Evolutionary conservation across 2,797 vertebrate genomes (phyloP).

Genomic region (Phoeniculus purpureus): DNA sequence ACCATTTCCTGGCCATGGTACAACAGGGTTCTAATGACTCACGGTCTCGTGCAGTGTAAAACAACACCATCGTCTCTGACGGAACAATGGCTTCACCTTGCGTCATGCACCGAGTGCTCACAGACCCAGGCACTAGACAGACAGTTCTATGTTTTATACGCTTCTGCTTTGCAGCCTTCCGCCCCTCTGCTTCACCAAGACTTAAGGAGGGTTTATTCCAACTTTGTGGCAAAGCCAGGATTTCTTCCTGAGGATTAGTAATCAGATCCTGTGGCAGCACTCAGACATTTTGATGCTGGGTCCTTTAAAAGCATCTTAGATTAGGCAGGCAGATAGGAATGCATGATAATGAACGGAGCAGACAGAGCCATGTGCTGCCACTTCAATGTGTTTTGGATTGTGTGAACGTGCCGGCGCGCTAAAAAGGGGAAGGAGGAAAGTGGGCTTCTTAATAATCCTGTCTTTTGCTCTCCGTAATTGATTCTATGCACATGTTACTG

Average conservation of each 20-base stretch:
- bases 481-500: background rate
- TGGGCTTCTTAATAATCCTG: background rate
- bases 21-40: slow-evolving; percentile 31
- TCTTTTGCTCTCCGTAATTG: background rate
- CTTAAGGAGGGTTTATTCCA: background rate
- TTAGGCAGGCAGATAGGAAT: slow-evolving; percentile 56
- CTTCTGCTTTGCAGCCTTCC: background rate
- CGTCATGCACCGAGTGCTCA: background rate
- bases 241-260: slow-evolving; percentile 54
- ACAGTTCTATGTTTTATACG: background rate
- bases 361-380: slow-evolving; percentile 28
- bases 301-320: slow-evolving; percentile 53
- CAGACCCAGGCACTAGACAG: background rate
- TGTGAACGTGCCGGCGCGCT: background rate
- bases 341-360: slow-evolving; percentile 32
- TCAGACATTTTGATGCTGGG: slow-evolving; percentile 26
- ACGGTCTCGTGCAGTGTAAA: background rate
- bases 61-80: background rate
- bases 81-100: slow-evolving; percentile 8
- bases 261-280: slow-evolving; percentile 38
- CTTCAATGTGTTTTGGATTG: background rate
- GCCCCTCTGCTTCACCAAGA: background rate
- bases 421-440: background rate
- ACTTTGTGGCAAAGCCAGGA: slow-evolving; percentile 1
- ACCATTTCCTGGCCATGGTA: background rate